Conservation (phyloP, 2,888 invertebrate genomes). For the Drosophila quasianomalipes region DNA sequence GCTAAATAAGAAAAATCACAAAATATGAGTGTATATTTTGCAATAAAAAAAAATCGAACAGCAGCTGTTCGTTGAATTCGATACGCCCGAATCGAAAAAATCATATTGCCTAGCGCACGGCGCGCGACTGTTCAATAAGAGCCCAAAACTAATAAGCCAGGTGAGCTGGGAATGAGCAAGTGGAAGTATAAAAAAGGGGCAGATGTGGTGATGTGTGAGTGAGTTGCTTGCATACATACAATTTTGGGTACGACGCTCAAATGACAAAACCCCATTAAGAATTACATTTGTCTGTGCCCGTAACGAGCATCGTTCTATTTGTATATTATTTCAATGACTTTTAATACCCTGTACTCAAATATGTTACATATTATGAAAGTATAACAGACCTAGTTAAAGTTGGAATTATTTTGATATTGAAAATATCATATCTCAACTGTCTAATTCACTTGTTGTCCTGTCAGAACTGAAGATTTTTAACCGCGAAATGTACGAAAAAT, state of each 20-base stretch:
- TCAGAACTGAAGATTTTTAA: neutral
- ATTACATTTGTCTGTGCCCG: conserved; percentile 54
- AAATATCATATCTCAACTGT: neutral
- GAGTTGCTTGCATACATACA: conserved; percentile 40
- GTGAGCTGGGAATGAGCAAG: conserved; percentile 23
- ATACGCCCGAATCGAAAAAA: conserved; percentile 31
- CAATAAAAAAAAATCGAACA: conserved; percentile 51
- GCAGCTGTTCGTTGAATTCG: conserved; percentile 53
- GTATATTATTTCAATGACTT: conserved; percentile 45
- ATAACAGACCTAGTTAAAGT: neutral
- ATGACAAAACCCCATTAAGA: conserved; percentile 78
- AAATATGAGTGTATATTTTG: conserved; percentile 42
- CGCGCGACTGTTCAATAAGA: conserved; percentile 50
- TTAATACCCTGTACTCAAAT: conserved; percentile 28
- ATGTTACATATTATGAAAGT: neutral
- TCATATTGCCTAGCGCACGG: conserved; percentile 42
- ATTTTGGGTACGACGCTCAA: conserved; percentile 49
- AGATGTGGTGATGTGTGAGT: neutral
- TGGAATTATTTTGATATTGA: neutral
- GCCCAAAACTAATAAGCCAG: conserved; percentile 67
- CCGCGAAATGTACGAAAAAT: neutral
- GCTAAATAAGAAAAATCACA: conserved; percentile 54
- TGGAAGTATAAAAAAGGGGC: neutral
- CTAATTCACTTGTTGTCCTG: neutral
- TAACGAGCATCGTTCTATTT: conserved; percentile 36